Base-by-base conservation (phyloP, 2,888 invertebrate species). In the Metacarcinus magister region DNA sequence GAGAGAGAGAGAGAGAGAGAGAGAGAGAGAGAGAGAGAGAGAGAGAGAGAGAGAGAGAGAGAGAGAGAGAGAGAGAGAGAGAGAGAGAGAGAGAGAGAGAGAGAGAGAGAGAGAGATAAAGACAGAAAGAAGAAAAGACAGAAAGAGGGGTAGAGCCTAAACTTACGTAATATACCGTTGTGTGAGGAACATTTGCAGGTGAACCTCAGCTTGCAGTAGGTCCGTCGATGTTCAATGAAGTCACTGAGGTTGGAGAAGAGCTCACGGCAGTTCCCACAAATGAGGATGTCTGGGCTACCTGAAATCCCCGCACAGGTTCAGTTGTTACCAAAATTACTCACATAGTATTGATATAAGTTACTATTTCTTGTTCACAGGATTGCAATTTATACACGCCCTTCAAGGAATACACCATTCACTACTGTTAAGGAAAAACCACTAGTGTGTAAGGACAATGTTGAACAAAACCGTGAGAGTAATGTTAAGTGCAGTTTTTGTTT, bases 181-280 rank as follows among this genome's bases (percentile, higher is more conserved):
- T 96, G 94, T n/a, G 93, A 95, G 46, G 96, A 96, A 46, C 98
- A 98, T 97, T 98, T 98, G 98, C 98, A 98, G 97, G 98, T 98
- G 97, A 98, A 98, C 97, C 98, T 98, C 97, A 98, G 98, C 97
- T 98, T 98, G 98, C 98, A 98, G 97, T 98, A 98, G 96, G 98
- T 98, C 97, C 98, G 98, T 98, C 98, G 98, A 98, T 98, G 98
- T 97, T 98, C 98, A 97, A 98, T 98, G 97, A 98, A 98, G 97
- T 98, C 98, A 97, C 98, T 98, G 28, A 98, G 98, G 97, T 98
- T 98, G 95, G 98, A 98, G 97, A 98, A 98, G 98, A 98, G 98
- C 97, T 98, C 98, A 97, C 98, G 98, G 97, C 98, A 98, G 97
- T 98, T 98, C 94, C 98, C 98, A 97, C 98, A 98, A 97, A 98